phyloP scores from a whole-genome alignment of 1,140 invertebrate species.

The Piezodorus guildinii region DNA sequence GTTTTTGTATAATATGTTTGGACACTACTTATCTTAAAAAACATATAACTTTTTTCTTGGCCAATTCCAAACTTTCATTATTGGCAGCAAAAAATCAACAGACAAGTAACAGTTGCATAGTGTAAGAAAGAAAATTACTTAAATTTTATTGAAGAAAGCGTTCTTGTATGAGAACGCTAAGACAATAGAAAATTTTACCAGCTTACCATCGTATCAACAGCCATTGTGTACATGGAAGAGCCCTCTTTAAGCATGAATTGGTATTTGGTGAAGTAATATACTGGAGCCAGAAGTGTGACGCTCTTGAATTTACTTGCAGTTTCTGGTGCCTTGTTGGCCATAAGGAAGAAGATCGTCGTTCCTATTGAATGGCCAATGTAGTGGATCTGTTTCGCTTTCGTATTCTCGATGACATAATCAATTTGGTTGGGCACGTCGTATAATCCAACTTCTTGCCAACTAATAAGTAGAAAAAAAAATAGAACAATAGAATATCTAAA shows the following conservation, averaged over 20 bases:
- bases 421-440: slow-evolving; percentile 50
- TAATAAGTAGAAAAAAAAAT: slow-evolving; percentile 9
- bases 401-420: slow-evolving; percentile 43
- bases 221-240: slow-evolving; percentile 21
- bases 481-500: no score
- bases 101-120: no score
- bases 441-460: slow-evolving; percentile 50
- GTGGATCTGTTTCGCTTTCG: slow-evolving; percentile 37
- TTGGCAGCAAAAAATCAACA: no score
- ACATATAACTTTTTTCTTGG: no score
- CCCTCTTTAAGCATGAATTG: slow-evolving; percentile 20
- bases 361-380: slow-evolving; percentile 53
- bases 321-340: slow-evolving; percentile 39
- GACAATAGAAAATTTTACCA: no score
- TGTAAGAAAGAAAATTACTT: no score
- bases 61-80: no score
- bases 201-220: slow-evolving; percentile 15
- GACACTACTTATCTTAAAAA: no score
- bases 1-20: no score
- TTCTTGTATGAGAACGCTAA: no score
- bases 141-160: no score
- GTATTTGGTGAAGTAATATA: slow-evolving; percentile 28
- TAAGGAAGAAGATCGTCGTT: slow-evolving; percentile 38
- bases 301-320: slow-evolving; percentile 39
- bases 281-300: slow-evolving; percentile 37